Conservation (phyloP, 2,888 invertebrate species). For the Tenthredo mesomela region DNA sequence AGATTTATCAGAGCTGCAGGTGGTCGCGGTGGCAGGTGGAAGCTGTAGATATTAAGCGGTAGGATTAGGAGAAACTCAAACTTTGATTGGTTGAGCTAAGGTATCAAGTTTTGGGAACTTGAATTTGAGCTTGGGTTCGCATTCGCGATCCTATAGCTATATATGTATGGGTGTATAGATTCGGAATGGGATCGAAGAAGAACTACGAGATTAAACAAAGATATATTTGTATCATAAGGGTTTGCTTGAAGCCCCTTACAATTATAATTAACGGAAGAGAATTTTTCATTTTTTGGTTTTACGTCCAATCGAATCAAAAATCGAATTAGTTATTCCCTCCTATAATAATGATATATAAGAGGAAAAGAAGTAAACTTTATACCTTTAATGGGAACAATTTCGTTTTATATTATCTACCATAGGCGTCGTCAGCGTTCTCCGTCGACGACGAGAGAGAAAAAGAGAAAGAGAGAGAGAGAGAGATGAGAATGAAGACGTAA, state of each 20-base stretch:
- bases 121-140: conserved; percentile 33
- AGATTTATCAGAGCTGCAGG: conserved; percentile 28
- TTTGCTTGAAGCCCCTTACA: background rate
- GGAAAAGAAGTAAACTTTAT: background rate
- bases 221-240: background rate
- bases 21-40: conserved; percentile 16
- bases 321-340: background rate
- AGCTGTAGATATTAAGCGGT: conserved; percentile 71
- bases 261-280: background rate
- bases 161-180: background rate
- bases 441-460: background rate
- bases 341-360: background rate
- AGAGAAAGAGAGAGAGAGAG: background rate
- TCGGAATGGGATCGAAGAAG: background rate
- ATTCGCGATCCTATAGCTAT: background rate
- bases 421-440: conserved; percentile 53
- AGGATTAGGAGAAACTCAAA: conserved; percentile 73
- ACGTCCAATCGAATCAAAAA: background rate
- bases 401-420: conserved; percentile 42
- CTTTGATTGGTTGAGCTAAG: conserved; percentile 75
- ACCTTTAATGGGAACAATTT: background rate
- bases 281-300: no score
- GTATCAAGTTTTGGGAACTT: conserved; percentile 71
- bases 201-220: background rate
- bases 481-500: conserved; percentile 66